Evolutionary conservation across 2,113 vertebrate species (phyloP).

Genomic region (Trogon melanurus): DNA sequence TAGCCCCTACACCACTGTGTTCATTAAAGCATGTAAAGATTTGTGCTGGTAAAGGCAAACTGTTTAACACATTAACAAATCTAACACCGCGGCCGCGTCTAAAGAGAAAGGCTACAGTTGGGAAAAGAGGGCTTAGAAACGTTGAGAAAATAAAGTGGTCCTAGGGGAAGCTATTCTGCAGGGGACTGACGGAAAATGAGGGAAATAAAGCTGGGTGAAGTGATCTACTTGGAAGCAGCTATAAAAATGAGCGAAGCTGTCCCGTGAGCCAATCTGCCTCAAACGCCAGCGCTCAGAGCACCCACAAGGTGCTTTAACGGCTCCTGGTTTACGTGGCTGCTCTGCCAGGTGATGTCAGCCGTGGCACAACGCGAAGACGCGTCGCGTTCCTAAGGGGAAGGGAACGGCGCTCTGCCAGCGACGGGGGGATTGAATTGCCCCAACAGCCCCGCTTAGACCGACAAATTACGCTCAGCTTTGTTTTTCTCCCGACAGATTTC

Average conservation of each 20-base stretch:
- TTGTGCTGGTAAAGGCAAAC: not conserved
- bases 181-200: not conserved
- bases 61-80: not conserved
- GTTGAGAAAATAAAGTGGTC: not conserved
- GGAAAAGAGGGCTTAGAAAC: not conserved
- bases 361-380: not conserved
- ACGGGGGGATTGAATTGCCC: not conserved
- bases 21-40: not conserved
- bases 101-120: not conserved
- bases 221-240: not conserved
- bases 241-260: not conserved
- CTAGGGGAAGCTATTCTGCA: not conserved
- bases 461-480: slow-evolving; percentile 65
- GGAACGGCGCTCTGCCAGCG: not conserved
- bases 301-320: not conserved
- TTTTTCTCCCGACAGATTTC: slow-evolving; percentile 64
- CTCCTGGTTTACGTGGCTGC: slow-evolving; percentile 15
- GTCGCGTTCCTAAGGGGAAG: not conserved
- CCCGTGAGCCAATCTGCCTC: not conserved
- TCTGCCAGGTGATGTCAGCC: not conserved
- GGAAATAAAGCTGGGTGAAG: not conserved
- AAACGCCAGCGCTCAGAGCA: not conserved
- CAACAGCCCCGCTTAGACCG: slow-evolving; percentile 42
- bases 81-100: not conserved
- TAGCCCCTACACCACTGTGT: not conserved